Evolutionary conservation across 2,797 vertebrate genomes (phyloP), one percentile per base, ranked within the genome.

Genomic region (Megalops cyprinoides): DNA sequence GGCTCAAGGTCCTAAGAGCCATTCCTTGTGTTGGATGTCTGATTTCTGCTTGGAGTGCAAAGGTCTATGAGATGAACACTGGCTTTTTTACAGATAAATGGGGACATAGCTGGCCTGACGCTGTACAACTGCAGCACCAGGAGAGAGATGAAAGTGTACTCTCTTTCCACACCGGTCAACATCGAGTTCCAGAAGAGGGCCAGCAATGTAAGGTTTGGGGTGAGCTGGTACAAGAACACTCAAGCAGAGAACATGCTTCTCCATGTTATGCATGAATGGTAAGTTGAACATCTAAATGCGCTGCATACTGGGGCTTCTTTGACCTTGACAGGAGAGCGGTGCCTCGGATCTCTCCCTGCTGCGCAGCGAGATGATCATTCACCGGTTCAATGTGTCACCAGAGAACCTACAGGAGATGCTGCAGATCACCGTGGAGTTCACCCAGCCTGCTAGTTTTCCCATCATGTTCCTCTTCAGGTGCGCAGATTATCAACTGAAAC

Each of bases 391-490:
- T 46, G 84, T 95, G 74, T 93, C 87, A 77, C 87, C 91, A 44
- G 84, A 90, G 71, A 88, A 87, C 53, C 82, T 93, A 78, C 90
- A 87, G 46, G 92, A 90, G 75, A 89, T 90, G 34, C 74, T 97
- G 48, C 93, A 91, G 86, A 84, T 96, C 74, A 90, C 71, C 2
- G 83, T 96, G 58, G 74, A 71, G 9, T 95, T 96, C 85, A 89
- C 12, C 0, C 86, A 77, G 3, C 88, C 89, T 0, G 5, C 31
- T 4, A 75, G 73, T 34, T 96, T 96, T 89, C 95, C 96, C 12
- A 69, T 97, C 87, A 83, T 94, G 91, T 76, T 97, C 76, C 91
- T 97, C 55, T 90, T 96, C 79, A 95, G 96, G 96, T 97, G 71
- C 71, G 15, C 6, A 15, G 1, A 51, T 7, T 9, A 37, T 76